Evolutionary conservation across 2,888 invertebrate species (phyloP).

Genomic region (Oscheius sp.): DNA sequence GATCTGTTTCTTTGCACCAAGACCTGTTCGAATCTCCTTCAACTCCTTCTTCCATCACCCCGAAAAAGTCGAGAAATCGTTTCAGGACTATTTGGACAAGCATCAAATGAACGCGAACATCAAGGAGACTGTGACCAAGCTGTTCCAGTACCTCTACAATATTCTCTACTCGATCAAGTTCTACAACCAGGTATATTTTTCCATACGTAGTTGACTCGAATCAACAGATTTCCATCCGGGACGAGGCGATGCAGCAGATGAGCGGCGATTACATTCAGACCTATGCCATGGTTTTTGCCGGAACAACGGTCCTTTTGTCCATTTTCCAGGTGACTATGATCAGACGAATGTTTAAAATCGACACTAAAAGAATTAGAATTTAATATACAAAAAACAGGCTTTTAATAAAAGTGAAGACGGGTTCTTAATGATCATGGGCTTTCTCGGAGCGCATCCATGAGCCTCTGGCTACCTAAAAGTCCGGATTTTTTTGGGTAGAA

Average conservation of each 20-base stretch:
- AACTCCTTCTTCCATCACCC: conserved; percentile 52
- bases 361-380: conserved; percentile 47
- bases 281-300: conserved; percentile 46
- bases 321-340: conserved; percentile 44
- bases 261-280: conserved; percentile 49
- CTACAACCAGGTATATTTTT: conserved; percentile 47
- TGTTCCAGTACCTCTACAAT: conserved; percentile 52
- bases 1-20: conserved; percentile 52
- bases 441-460: conserved; percentile 34
- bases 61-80: conserved; percentile 43
- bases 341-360: conserved; percentile 38
- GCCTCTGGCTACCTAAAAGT: conserved; percentile 42
- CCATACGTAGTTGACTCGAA: not conserved
- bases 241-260: conserved; percentile 46
- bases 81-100: conserved; percentile 33
- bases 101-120: conserved; percentile 28
- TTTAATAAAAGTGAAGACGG: conserved; percentile 1
- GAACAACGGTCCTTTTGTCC: conserved; percentile 40
- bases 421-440: conserved; percentile 43
- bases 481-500: not conserved
- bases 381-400: conserved; percentile 12
- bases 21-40: conserved; percentile 48
- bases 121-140: conserved; percentile 37
- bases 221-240: conserved; percentile 43
- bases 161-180: conserved; percentile 57